phyloP scores from a whole-genome alignment of 2,888 invertebrate species.

The Cryptosula pallasiana region DNA sequence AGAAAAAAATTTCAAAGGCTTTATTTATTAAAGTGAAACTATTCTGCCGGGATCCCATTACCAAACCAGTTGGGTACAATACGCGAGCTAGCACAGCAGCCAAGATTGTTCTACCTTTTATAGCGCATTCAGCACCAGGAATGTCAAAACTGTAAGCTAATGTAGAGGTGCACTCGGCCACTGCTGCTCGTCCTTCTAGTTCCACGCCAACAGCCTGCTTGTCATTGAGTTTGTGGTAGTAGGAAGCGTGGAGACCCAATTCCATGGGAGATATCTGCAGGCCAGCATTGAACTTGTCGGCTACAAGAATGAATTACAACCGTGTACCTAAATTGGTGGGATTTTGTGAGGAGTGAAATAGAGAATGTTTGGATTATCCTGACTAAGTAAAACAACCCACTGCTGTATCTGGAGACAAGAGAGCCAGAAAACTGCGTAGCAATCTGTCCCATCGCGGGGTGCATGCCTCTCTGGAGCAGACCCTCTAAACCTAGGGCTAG shows the following conservation, averaged over 20 bases:
- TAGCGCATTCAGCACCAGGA: constrained; percentile 87
- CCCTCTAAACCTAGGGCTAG: constrained; percentile 88
- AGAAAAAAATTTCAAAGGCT: too few species aligned
- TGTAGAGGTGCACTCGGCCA: constrained; percentile 84
- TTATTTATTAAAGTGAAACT: too few species aligned
- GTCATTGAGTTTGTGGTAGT: constrained; percentile 88
- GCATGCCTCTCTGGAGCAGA: constrained; percentile 79
- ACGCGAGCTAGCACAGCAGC: too few species aligned
- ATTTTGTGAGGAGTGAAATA: background rate
- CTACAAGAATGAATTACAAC: too few species aligned
- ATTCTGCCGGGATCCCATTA: too few species aligned
- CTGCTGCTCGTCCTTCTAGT: constrained; percentile 82
- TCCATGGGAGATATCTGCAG: constrained; percentile 59
- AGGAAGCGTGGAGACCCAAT: constrained; percentile 79
- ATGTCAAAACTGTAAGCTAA: constrained; percentile 91
- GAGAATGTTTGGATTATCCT: too few species aligned
- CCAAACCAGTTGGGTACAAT: too few species aligned
- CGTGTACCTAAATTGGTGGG: too few species aligned
- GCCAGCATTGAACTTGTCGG: constrained; percentile 56
- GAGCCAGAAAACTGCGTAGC: constrained; percentile 54
- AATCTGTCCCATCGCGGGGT: constrained; percentile 82
- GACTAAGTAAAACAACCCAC: too few species aligned
- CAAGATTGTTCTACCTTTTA: constrained; percentile 74
- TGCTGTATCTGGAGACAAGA: background rate
- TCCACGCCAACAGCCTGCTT: constrained; percentile 85